Evolutionary conservation across 2,888 invertebrate genomes (phyloP), one percentile per base, ranked within the genome.

Genomic region (Parapristionchus giblindavisi): DNA sequence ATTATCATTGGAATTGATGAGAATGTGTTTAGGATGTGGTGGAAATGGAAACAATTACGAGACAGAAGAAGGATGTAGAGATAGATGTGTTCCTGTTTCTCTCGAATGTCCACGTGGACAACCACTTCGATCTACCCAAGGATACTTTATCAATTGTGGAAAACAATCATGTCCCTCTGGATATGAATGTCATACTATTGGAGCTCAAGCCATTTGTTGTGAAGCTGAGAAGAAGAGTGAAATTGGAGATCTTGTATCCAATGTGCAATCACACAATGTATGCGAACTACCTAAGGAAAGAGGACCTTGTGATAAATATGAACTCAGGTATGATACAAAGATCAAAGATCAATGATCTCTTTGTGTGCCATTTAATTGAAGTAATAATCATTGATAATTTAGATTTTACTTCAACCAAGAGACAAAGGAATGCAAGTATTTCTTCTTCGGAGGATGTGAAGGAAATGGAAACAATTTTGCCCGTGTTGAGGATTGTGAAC

Each of bases 381-480:
- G 34, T 36, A 58, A 56, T 61, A 24, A 0, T 43, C 27, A 24
- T 56, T 24, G 8, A 8, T 56, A 8, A 27, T 71, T 29, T 43
- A 76, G 76, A 11, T 84, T 84, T 78, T 84, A 83, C 78, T 84
- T 76, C 82, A 84, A 84, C 75, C 52, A 77, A 21, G 82, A 81
- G 29, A 73, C 79, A 52, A 81, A 81, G 56, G 86, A 86, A 77
- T 87, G 87, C 83, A 86, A 87, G 65, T 87, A 87, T 77, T 87
- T 87, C 83, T 87, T 87, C 83, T 87, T 81, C 81, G 87, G 88
- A 56, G 87, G 87, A 32, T 87, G 87, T 76, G 84, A 85, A 24
- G 86, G 88, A 32, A 87, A 88, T 68, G 80, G 70, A 6, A 87
- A 87, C 79, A 87, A 87, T 75, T 87, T 87, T 76, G 83, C 63